Base-by-base conservation (phyloP, 1,140 invertebrate species). In the Microplitis demolitor region DNA sequence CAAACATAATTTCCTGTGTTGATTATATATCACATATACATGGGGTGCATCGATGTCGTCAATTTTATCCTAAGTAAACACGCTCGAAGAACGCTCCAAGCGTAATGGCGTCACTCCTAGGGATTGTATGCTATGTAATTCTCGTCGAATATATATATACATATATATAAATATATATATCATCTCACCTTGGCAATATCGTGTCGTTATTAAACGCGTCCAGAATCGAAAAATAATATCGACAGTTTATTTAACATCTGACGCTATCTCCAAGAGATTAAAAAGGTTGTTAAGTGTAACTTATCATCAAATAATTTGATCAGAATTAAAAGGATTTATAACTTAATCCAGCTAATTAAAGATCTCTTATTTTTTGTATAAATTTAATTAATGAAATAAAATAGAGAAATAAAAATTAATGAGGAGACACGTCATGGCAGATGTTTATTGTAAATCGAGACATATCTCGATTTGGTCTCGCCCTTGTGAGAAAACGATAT, bases 161-260 rank as follows among this genome's bases (percentile, higher is more conserved):
- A 73, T 68, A 73, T 67, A 53, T 78, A 54, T 53, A 33, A 66
- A 51, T 66, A 68, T 76, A 64, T 67, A 39, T 60, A 67, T 70
- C 66, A 50, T 71, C 66, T 68, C 78, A 75, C 76, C 77, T 79
- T 78, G 9, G 56, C 58, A 16, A 56, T 33, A 64, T 61, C 61
- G 16, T 11, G 45, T 61, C 69, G 74, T 76, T 73, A 73, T 76
- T 73, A 71, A 71, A 71, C 50, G 61, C 72, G 66, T 58, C 61
- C 62, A 72, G 39, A 79, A 84, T 83, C 79, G 80, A 84, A 85
- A 84, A 85, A 85, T 87, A 87, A 87, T 85, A 87, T 83, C 79
- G 77, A 62, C 74, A 68, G 83, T 85, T 87, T 87, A 84, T 84
- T 84, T 85, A 85, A 79, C 78, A 64, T 35, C 71, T 5, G 6